Conservation (phyloP, 2,113 vertebrate species). For the Atlantisia rogersi region DNA sequence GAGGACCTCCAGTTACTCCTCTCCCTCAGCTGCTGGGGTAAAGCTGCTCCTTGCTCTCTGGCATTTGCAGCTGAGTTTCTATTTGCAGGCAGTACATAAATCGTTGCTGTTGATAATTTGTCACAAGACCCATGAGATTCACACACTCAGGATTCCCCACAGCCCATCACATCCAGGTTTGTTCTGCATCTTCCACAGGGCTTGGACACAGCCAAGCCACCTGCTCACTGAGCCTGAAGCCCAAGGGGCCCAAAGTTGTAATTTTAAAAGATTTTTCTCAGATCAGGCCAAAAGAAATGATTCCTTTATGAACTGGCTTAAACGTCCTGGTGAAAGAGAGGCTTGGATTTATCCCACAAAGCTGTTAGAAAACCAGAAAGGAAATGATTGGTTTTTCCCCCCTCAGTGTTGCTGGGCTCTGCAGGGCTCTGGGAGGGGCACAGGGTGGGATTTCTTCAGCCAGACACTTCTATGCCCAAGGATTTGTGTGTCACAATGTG, state of each 20-base stretch:
- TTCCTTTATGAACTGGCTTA: background rate
- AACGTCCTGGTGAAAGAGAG: background rate
- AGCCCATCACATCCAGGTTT: background rate
- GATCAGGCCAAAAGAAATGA: background rate
- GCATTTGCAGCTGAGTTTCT: background rate
- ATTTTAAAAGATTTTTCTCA: background rate
- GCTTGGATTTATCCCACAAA: background rate
- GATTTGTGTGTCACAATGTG: too few relatives aligned
- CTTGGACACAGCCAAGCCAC: background rate
- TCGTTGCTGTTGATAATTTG: background rate
- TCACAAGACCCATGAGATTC: background rate
- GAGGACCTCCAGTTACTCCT: background rate
- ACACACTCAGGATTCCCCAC: background rate
- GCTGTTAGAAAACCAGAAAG: background rate
- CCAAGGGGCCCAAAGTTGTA: background rate
- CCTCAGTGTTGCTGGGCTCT: fast-evolving
- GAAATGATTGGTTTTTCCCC: background rate
- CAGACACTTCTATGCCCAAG: too few relatives aligned
- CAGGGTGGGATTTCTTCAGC: too few relatives aligned
- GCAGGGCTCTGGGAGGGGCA: too few relatives aligned
- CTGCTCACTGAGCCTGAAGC: background rate
- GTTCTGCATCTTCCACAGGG: fast-evolving
- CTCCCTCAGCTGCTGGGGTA: background rate
- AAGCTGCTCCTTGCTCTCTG: background rate
- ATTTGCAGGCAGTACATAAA: background rate